phyloP scores from a whole-genome alignment of 2,797 vertebrate genomes.

The Helostoma temminkii region DNA sequence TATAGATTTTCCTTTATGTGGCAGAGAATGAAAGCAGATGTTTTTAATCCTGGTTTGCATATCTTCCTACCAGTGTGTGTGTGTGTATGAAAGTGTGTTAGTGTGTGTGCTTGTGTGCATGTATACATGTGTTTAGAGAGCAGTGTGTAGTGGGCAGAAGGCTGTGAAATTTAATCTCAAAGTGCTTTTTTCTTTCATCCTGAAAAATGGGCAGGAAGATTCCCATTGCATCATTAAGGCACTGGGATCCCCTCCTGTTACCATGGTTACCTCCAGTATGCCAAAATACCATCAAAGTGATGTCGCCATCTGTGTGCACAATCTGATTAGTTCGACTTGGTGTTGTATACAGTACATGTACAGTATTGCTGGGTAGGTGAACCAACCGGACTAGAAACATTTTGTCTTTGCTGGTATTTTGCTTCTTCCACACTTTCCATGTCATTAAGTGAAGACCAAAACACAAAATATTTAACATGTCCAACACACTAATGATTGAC shows the following conservation, averaged over 20 bases:
- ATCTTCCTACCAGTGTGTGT: slow-evolving; percentile 22
- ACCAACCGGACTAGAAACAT: not conserved
- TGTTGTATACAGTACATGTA: slow-evolving; percentile 1
- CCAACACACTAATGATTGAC: not conserved
- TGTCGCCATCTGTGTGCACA: slow-evolving; percentile 52
- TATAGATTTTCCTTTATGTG: slow-evolving; percentile 15
- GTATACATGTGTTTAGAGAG: slow-evolving; percentile 30
- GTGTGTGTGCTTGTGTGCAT: slow-evolving; percentile 29
- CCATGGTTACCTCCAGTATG: slow-evolving; percentile 63
- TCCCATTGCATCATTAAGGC: slow-evolving; percentile 49
- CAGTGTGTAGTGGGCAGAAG: slow-evolving; percentile 44
- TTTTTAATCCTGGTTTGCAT: slow-evolving; percentile 57
- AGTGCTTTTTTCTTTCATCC: slow-evolving; percentile 61
- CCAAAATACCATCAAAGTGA: slow-evolving; percentile 64
- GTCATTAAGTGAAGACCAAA: not conserved
- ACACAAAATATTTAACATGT: not conserved
- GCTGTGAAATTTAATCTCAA: slow-evolving; percentile 74
- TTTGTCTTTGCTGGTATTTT: not conserved
- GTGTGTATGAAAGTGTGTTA: slow-evolving; percentile 12
- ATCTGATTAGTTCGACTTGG: slow-evolving; percentile 33
- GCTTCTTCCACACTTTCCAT: not conserved
- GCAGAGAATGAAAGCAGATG: slow-evolving; percentile 40
- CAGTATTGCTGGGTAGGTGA: not conserved
- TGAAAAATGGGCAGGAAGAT: slow-evolving; percentile 59
- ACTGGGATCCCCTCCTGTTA: slow-evolving; percentile 51